Evolutionary conservation across 2,888 invertebrate species (phyloP).

Genomic region (Eretmocerus hayati): DNA sequence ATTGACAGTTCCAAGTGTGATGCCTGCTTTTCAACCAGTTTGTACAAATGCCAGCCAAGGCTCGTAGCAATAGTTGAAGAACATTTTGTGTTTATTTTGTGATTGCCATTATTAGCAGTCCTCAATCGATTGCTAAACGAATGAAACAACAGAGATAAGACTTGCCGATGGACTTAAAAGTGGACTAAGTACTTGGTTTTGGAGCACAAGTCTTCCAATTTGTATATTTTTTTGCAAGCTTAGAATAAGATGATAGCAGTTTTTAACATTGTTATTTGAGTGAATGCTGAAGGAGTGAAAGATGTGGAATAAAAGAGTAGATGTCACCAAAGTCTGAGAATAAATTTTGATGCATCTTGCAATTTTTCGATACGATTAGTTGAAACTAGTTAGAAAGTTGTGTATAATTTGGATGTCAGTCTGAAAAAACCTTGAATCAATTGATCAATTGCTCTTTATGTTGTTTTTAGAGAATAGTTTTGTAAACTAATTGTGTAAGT

Average conservation of each 20-base stretch:
- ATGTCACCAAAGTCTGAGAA: conserved; percentile 18
- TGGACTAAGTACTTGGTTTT: conserved; percentile 12
- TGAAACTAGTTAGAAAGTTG: conserved; percentile 20
- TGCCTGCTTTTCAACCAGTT: conserved; percentile 29
- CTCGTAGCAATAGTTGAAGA: conserved; percentile 32
- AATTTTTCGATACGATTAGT: conserved; percentile 8
- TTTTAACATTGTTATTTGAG: too few relatives aligned
- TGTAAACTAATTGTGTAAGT: conserved; percentile 5
- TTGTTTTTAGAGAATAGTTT: conserved; percentile 12
- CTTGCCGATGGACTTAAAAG: conserved; percentile 12
- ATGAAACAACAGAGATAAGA: conserved; percentile 10
- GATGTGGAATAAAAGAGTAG: neutral
- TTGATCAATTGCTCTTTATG: conserved; percentile 9
- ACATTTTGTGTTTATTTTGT: conserved; percentile 17
- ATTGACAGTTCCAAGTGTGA: conserved; percentile 38
- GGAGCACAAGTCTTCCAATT: conserved; percentile 18
- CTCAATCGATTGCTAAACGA: conserved; percentile 5
- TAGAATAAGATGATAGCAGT: neutral
- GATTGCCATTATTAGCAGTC: conserved; percentile 18
- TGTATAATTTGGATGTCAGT: too few relatives aligned
- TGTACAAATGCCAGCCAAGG: conserved; percentile 31
- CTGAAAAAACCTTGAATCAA: conserved; percentile 13
- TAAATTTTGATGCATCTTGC: conserved; percentile 15
- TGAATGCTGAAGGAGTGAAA: conserved; percentile 6
- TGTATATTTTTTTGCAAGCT: neutral